phyloP scores from a whole-genome alignment of 2,797 vertebrate species.

The Vespertilio murinus region DNA sequence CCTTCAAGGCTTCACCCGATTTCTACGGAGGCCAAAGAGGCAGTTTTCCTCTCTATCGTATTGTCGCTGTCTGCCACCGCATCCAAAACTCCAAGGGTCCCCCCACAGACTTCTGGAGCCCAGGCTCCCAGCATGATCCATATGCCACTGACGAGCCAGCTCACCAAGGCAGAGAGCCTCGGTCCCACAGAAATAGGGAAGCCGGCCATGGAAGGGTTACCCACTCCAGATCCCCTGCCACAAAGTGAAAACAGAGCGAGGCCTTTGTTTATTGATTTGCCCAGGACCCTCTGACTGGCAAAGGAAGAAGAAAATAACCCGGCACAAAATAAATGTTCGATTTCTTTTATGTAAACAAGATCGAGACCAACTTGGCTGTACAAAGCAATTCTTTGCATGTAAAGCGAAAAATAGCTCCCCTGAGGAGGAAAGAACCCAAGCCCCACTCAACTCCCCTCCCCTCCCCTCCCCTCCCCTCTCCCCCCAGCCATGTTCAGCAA shows the following conservation, averaged over 20 bases:
- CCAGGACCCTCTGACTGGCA: conserved; percentile 57
- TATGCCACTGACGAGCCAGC: neutral
- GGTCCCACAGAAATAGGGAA: neutral
- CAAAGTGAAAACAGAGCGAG: conserved; percentile 66
- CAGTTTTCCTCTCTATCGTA: neutral
- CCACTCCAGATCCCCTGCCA: conserved; percentile 13
- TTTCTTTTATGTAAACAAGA: conserved; percentile 66
- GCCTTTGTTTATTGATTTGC: conserved; percentile 65
- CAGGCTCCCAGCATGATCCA: neutral
- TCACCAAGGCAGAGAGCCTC: neutral
- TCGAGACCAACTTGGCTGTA: conserved; percentile 68
- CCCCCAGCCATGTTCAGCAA: conserved; percentile 58
- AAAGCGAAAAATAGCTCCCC: conserved; percentile 71
- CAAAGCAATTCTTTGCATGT: conserved; percentile 72
- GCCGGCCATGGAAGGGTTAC: conserved; percentile 68
- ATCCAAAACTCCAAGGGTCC: neutral
- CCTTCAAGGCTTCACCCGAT: neutral
- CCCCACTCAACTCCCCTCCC: neutral
- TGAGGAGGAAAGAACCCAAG: conserved; percentile 60
- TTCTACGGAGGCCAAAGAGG: neutral
- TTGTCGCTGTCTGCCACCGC: neutral
- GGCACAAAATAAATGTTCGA: conserved; percentile 61
- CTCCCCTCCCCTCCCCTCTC: conserved; percentile 18
- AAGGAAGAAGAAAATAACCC: conserved; percentile 68
- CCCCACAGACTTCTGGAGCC: neutral